These are phyloP conservation scores for Drosophila setifemur DNA, from an alignment of 1,140 invertebrate species.

Conservation along the genomic window DNA sequence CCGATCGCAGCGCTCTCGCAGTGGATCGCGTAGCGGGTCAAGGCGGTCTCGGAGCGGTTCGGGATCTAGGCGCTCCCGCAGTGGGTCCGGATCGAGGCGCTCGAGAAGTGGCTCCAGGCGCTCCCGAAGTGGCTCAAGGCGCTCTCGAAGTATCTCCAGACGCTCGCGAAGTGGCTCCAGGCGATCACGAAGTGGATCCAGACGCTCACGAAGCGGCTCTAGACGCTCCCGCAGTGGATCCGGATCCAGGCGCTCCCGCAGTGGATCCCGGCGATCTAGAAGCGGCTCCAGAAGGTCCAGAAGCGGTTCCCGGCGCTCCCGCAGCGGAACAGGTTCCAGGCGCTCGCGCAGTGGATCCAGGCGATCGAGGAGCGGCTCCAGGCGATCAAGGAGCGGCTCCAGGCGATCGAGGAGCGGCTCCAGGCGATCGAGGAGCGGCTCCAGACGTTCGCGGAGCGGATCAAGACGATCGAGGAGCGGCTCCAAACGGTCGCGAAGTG, in stretches of 20 bases:
- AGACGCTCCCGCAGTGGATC: slow-evolving; percentile 36
- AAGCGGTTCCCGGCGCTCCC: slow-evolving; percentile 56
- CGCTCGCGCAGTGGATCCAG: slow-evolving; percentile 74
- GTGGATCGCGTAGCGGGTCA: slow-evolving; percentile 44
- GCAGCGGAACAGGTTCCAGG: slow-evolving; percentile 77
- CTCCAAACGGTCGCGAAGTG: slow-evolving; percentile 68
- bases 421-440: slow-evolving; percentile 77
- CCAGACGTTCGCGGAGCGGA: slow-evolving; percentile 66
- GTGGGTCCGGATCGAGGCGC: slow-evolving; percentile 58
- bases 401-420: slow-evolving; percentile 81
- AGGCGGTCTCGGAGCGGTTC: slow-evolving; percentile 74
- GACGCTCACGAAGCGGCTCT: slow-evolving; percentile 70
- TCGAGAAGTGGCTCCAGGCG: slow-evolving; percentile 71
- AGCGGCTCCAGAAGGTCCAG: slow-evolving; percentile 64
- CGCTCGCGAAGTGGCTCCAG: slow-evolving; percentile 69
- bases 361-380: no score
- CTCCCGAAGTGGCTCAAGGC: slow-evolving; percentile 80
- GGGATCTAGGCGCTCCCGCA: slow-evolving; percentile 71
- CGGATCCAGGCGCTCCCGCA: slow-evolving; percentile 58
- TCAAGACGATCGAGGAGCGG: slow-evolving; percentile 40
- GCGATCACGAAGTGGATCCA: slow-evolving; percentile 30
- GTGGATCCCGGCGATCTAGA: slow-evolving; percentile 42
- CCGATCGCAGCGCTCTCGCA: slow-evolving; percentile 40
- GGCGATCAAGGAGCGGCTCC: slow-evolving; percentile 65
- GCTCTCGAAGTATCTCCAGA: slow-evolving; percentile 78